These are phyloP conservation scores for Phrynocephalus forsythii DNA, from an alignment of 2,797 vertebrate species.

Conservation along the genomic window DNA sequence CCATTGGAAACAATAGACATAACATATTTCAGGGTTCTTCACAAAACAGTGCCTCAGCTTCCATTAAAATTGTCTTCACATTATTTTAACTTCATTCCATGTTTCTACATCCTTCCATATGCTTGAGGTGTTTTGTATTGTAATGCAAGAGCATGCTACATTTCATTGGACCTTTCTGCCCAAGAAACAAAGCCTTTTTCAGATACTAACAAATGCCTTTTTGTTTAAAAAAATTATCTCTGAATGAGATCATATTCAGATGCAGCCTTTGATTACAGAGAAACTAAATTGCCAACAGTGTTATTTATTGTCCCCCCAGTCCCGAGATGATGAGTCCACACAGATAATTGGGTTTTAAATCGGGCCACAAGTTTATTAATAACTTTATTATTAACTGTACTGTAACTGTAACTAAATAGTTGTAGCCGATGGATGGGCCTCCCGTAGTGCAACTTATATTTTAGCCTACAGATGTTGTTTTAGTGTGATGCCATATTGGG, in stretches of 20 bases:
- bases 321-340: too few species aligned
- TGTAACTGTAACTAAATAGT: too few species aligned
- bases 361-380: too few species aligned
- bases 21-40: too few species aligned
- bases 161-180: conserved; percentile 50
- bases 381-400: too few species aligned
- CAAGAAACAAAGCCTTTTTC: conserved; percentile 42
- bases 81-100: conserved; percentile 55
- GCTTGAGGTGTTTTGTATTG: conserved; percentile 59
- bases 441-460: too few species aligned
- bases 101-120: conserved; percentile 36
- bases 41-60: conserved; percentile 40
- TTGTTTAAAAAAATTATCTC: neutral
- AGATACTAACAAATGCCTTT: conserved; percentile 43
- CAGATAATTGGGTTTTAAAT: too few species aligned
- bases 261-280: neutral
- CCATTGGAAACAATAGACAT: too few species aligned
- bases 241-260: neutral
- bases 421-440: too few species aligned
- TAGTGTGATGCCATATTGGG: too few species aligned
- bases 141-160: conserved; percentile 36
- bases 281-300: neutral
- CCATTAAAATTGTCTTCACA: conserved; percentile 57
- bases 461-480: too few species aligned
- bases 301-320: neutral